phyloP scores from a whole-genome alignment of 2,888 invertebrate genomes.

The Pollenia angustigena region DNA sequence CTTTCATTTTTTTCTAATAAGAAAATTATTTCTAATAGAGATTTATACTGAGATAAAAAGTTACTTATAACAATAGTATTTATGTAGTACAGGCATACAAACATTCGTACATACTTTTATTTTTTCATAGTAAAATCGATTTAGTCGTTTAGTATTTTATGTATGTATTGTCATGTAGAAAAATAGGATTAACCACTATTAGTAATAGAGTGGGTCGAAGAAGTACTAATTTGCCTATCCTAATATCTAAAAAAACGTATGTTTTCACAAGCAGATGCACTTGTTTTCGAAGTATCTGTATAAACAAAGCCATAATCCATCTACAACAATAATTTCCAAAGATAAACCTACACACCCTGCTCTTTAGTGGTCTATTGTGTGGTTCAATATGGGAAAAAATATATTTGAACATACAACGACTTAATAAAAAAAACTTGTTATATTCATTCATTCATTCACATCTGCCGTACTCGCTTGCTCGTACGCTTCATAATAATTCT shows the following conservation, averaged over 20 bases:
- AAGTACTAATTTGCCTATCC: conserved; percentile 11
- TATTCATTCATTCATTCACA: conserved; percentile 42
- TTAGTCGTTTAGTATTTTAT: no score
- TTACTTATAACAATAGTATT: no score
- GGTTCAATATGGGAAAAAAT: conserved; percentile 22
- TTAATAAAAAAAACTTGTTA: conserved; percentile 61
- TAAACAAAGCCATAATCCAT: conserved; percentile 17
- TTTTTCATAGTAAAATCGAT: no score
- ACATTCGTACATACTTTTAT: no score
- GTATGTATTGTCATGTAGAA: no score
- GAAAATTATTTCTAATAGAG: no score
- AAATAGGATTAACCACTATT: no score
- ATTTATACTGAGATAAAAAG: no score
- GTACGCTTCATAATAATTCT: conserved; percentile 49
- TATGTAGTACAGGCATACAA: no score
- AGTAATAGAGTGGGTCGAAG: neutral
- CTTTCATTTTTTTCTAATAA: no score
- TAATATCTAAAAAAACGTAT: neutral
- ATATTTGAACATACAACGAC: neutral
- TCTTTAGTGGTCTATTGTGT: conserved; percentile 40
- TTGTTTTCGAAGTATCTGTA: conserved; percentile 25
- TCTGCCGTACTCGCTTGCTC: conserved; percentile 10
- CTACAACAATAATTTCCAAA: conserved; percentile 30
- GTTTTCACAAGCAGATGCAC: conserved; percentile 45
- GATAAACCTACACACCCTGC: conserved; percentile 48